These are phyloP conservation scores for Odontocolon sp. DNA, from an alignment of 2,888 invertebrate species.

Conservation along the genomic window DNA sequence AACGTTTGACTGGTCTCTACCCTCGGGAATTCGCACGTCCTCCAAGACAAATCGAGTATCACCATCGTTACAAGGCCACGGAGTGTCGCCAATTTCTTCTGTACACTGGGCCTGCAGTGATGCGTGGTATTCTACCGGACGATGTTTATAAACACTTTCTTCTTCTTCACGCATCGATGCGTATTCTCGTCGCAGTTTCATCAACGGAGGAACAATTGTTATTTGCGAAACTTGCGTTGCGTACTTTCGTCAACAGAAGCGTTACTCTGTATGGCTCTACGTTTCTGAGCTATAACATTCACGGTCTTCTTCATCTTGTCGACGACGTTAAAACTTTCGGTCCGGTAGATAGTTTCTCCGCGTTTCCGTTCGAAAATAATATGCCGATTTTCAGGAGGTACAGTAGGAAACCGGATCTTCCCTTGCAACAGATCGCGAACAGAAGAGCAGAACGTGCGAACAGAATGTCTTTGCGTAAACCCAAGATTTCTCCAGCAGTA, in stretches of 20 bases:
- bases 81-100: conserved; percentile 6
- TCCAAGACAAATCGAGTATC: background rate
- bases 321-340: conserved; percentile 25
- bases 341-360: conserved; percentile 12
- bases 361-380: conserved; percentile 31
- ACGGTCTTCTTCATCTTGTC: conserved; percentile 27
- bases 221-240: conserved; percentile 17
- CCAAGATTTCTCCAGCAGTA: background rate
- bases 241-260: background rate
- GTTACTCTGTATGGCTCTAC: background rate
- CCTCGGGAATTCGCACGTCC: conserved; percentile 31
- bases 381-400: conserved; percentile 8
- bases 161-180: conserved; percentile 13
- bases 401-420: background rate
- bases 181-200: background rate
- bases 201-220: background rate
- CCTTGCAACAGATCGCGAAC: conserved; percentile 19
- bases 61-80: conserved; percentile 20
- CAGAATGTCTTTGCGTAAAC: background rate
- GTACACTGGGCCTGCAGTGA: conserved; percentile 22
- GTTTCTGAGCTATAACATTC: conserved; percentile 24
- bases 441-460: conserved; percentile 1
- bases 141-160: conserved; percentile 24
- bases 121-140: background rate
- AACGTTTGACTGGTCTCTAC: background rate